A percentile compares a stretch with the other conserved stretches of the same genome.
These are phyloP conservation scores for Pelecanoides urinatrix DNA, from an alignment of 2,113 vertebrate genomes.

Conservation along the genomic window DNA sequence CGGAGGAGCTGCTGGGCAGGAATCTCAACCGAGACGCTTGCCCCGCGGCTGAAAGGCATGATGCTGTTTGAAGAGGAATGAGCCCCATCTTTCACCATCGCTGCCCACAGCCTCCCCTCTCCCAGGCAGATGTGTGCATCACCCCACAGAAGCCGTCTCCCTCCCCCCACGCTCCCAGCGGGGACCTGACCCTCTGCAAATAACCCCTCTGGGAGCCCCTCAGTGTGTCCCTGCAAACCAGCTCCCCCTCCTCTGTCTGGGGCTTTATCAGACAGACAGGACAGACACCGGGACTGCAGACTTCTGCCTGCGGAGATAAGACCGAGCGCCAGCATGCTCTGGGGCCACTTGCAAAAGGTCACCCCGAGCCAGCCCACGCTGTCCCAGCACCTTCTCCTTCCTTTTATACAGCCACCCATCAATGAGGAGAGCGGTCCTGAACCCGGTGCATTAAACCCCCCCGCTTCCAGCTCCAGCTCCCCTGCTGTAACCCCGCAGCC, in stretches of 20 bases:
- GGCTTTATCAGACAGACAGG: background rate
- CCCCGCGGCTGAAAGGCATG: background rate
- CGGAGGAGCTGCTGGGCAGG: background rate
- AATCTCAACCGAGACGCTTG: background rate
- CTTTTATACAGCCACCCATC: background rate
- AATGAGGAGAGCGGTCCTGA: background rate
- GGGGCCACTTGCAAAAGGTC: background rate
- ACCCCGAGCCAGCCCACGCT: fast-evolving
- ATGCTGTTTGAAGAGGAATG: background rate
- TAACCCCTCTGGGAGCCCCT: background rate
- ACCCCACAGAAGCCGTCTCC: background rate
- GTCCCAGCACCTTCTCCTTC: background rate
- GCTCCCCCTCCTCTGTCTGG: background rate
- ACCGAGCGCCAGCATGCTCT: fast-evolving
- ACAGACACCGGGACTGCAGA: background rate
- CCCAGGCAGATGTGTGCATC: background rate
- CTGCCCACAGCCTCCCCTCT: background rate
- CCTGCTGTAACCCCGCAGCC: fast-evolving
- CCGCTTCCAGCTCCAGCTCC: background rate
- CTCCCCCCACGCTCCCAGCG: background rate
- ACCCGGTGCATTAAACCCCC: fast-evolving
- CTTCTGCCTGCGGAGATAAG: background rate
- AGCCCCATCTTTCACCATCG: background rate
- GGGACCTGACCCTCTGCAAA: background rate
- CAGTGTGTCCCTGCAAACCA: background rate